Base-by-base conservation (phyloP, 2,113 vertebrate species). In the Heterotis niloticus region DNA sequence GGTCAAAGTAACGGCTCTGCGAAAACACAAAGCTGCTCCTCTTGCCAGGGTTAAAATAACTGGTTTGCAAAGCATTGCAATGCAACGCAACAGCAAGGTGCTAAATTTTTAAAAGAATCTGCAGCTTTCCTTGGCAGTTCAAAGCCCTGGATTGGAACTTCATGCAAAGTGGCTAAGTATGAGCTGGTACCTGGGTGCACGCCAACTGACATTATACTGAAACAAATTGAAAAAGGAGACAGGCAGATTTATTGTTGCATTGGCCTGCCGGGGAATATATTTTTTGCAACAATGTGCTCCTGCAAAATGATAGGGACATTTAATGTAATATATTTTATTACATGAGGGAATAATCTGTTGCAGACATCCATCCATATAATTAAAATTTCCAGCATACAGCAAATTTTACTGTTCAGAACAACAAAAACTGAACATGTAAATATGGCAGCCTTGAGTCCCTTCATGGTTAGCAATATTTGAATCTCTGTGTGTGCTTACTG, bases 141-240 rank as follows among this genome's bases (percentile, higher is more conserved):
- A 78, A 82, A 85, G 85, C 87, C 87, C 82, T 87, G 83, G 87
- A 88, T 84, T 84, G 83, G 89, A 88, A 86, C 80, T 89, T 86
- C 87, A 88, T 44, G 34, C 87, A 87, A 88, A 88, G 92, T 91
- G 90, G 90, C 85, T 89, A 85, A 90, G 89, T 90, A 86, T 88
- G 86, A 87, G 88, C 78, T 75, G 77, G 85, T 83, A 87, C 85
- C 90, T 92, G 91, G 90, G 88, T 17, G 79, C 80, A 85, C 88
- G 90, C 91, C 91, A 93, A 85, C 89, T 93, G 90, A 93, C 91
- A 92, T 92, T 92, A 91, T 90, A 89, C 79, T 71, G 90, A 92
- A 90, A 92, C 89, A 90, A 89, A 91, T 90, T 89, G 88, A 92
- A 79, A 78, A 20, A 64, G 20, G 1, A 57, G 20, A 84, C 82